Evolutionary conservation across 1,140 invertebrate genomes (phyloP).

Genomic region (Lethrus apterus): DNA sequence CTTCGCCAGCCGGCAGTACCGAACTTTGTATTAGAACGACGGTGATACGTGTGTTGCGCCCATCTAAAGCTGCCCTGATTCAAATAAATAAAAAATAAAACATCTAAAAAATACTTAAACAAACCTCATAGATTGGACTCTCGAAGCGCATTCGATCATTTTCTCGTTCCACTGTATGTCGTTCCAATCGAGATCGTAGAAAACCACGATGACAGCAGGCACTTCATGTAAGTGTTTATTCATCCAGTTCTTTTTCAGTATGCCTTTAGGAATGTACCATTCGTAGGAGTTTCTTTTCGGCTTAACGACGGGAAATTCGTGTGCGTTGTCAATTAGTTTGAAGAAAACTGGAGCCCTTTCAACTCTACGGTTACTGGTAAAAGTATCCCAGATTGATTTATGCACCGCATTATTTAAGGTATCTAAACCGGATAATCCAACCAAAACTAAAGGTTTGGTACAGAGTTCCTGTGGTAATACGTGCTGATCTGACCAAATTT

Average conservation of each 20-base stretch:
- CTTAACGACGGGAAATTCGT: constrained; percentile 86
- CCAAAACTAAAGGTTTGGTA: constrained; percentile 70
- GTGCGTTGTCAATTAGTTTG: constrained; percentile 65
- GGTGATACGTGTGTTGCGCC: constrained; percentile 78
- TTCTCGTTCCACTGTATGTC: constrained; percentile 89
- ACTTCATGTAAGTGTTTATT: constrained; percentile 85
- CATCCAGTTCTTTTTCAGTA: constrained; percentile 94
- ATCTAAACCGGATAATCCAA: constrained; percentile 82
- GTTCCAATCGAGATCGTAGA: constrained; percentile 97
- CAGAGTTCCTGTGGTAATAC: constrained; percentile 71
- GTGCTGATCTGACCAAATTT: neutral
- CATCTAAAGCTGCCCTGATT: constrained; percentile 50
- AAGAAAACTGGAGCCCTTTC: constrained; percentile 82
- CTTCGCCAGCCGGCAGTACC: constrained; percentile 72
- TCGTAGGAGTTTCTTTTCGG: constrained; percentile 88
- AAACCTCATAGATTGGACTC: constrained; percentile 80
- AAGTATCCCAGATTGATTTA: constrained; percentile 86
- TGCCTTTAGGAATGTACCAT: constrained; percentile 94
- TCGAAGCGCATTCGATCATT: constrained; percentile 83
- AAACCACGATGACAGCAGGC: constrained; percentile 88
- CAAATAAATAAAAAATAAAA: neutral
- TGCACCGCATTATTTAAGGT: constrained; percentile 77
- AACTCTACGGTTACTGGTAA: constrained; percentile 69
- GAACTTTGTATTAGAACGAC: constrained; percentile 81
- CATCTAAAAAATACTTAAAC: neutral